phyloP scores from a whole-genome alignment of 2,888 invertebrate genomes.

The Rhamnusium bicolor region DNA sequence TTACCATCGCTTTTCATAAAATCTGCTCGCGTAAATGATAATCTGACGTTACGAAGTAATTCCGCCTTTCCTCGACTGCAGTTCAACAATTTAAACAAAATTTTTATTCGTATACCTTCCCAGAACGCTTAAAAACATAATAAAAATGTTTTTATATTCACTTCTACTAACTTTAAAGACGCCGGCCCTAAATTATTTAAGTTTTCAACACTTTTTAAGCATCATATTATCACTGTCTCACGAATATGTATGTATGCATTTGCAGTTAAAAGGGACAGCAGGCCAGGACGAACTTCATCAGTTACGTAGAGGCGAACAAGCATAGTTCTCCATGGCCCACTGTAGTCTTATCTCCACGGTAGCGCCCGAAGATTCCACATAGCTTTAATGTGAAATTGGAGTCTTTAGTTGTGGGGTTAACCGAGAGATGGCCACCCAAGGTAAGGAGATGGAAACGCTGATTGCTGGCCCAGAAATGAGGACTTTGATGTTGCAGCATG shows the following conservation, averaged over 20 bases:
- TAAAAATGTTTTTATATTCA: slow-evolving; percentile 36
- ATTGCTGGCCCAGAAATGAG: background rate
- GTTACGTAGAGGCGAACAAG: background rate
- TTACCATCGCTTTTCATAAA: background rate
- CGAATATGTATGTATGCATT: slow-evolving; percentile 27
- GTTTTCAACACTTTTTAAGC: slow-evolving; percentile 70
- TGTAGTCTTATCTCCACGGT: slow-evolving; percentile 69
- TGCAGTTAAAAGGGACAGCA: slow-evolving; percentile 65
- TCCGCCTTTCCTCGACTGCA: background rate
- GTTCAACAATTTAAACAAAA: background rate
- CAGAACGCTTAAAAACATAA: slow-evolving; percentile 11
- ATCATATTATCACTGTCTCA: slow-evolving; percentile 66
- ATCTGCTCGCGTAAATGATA: background rate
- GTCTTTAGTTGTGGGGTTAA: slow-evolving; percentile 64
- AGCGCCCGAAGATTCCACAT: slow-evolving; percentile 66
- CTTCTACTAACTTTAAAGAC: slow-evolving; percentile 54
- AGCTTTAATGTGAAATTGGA: slow-evolving; percentile 68
- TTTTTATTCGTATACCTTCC: background rate
- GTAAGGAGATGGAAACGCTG: slow-evolving; percentile 19
- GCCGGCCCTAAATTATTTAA: slow-evolving; percentile 66
- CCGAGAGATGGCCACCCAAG: slow-evolving; percentile 70
- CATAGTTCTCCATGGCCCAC: slow-evolving; percentile 54
- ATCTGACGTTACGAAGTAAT: background rate
- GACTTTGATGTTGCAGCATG: background rate
- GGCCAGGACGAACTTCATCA: slow-evolving; percentile 47